Percentiles rank a stretch among this genome's conserved stretches.
Conservation (phyloP, 2,113 vertebrate genomes). For the Petaurus breviceps region DNA sequence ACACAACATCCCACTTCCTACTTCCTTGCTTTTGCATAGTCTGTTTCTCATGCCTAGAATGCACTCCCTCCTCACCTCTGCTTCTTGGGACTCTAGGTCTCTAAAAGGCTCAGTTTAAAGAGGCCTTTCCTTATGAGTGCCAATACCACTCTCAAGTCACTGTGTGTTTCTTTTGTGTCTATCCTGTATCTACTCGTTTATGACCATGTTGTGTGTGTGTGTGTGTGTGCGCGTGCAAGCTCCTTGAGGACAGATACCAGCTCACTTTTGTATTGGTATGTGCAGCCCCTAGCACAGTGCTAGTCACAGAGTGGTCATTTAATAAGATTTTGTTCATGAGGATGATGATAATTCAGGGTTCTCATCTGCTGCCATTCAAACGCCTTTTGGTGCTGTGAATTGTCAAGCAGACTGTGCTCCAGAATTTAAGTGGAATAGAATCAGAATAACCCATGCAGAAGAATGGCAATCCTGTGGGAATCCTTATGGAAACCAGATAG, state of each 20-base stretch:
- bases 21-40: not conserved
- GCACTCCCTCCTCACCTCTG: not conserved
- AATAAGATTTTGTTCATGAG: not conserved
- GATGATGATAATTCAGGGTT: not conserved
- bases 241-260: not conserved
- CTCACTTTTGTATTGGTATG: not conserved
- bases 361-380: not conserved
- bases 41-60: not conserved
- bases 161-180: not conserved
- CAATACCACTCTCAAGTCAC: not conserved
- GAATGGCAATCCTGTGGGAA: not conserved
- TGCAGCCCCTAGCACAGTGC: not conserved
- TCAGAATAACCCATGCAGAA: slow-evolving; percentile 2
- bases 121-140: not conserved
- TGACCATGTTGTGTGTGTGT: not conserved
- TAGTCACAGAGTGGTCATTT: not conserved
- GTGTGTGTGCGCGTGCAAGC: not conserved
- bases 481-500: not conserved
- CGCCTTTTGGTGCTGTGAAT: not conserved
- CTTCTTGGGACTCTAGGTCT: not conserved
- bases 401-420: not conserved
- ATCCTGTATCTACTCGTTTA: not conserved
- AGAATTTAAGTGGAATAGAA: not conserved
- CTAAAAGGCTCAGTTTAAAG: not conserved
- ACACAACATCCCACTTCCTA: not conserved